Evolutionary conservation across 2,888 invertebrate genomes (phyloP).

Genomic region (Coleophora deauratella): DNA sequence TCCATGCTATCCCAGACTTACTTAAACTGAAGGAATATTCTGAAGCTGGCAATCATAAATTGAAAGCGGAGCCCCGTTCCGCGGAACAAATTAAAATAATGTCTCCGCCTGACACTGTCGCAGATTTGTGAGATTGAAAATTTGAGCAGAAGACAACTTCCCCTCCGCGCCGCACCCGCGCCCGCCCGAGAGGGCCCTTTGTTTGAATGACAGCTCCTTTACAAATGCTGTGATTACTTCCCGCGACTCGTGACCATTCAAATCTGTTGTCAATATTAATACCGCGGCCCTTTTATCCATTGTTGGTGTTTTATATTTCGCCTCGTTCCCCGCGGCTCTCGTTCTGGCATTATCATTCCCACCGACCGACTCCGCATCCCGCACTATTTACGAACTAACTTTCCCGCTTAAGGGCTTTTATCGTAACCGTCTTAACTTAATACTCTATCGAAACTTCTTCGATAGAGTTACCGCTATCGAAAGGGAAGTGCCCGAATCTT

Average conservation of each 20-base stretch:
- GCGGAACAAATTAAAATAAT: too few species aligned
- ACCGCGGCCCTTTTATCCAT: too few species aligned
- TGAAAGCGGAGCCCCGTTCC: too few species aligned
- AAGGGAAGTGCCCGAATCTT: slow-evolving; percentile 8
- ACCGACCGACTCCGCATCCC: too few species aligned
- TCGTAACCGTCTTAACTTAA: neutral
- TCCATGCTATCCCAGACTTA: too few species aligned
- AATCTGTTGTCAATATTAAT: neutral
- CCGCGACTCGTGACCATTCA: neutral
- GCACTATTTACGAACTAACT: neutral
- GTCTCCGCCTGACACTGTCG: neutral
- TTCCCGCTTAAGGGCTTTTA: neutral
- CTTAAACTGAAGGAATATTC: too few species aligned
- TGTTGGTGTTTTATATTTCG: too few species aligned
- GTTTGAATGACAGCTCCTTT: neutral
- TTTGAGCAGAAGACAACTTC: neutral
- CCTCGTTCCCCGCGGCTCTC: too few species aligned
- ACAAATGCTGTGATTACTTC: slow-evolving; percentile 1
- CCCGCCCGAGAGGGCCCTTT: neutral
- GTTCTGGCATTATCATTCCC: too few species aligned
- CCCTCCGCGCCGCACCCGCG: too few species aligned
- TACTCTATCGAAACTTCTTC: neutral
- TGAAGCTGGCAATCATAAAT: too few species aligned
- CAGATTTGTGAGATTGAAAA: slow-evolving; percentile 1
- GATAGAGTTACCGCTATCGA: slow-evolving; percentile 7